A percentile compares a stretch with the other conserved stretches of the same genome.
These are phyloP conservation scores for Nesogale talazaci DNA, from an alignment of 2,113 vertebrate species.

Conservation along the genomic window DNA sequence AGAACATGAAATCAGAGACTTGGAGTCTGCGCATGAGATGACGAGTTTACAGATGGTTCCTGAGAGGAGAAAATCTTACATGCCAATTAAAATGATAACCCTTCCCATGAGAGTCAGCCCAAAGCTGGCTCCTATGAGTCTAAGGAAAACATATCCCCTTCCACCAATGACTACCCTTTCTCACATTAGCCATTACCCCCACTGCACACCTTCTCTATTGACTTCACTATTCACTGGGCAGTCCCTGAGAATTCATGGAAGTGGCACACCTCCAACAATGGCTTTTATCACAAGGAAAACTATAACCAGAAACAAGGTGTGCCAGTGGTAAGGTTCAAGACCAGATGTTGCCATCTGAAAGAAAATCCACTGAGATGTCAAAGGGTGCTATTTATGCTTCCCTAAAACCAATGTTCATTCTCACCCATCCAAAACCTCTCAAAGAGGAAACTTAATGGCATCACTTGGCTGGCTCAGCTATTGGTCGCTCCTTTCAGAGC, in stretches of 20 bases:
- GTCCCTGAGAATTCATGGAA: background rate
- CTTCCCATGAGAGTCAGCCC: background rate
- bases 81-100: background rate
- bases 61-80: background rate
- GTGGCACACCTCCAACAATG: background rate
- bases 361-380: background rate
- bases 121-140: background rate
- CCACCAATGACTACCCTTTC: background rate
- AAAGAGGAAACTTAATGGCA: background rate
- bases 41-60: background rate
- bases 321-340: background rate
- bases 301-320: background rate
- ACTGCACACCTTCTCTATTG: background rate
- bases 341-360: background rate
- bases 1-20: background rate
- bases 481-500: background rate
- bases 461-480: background rate
- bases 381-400: background rate
- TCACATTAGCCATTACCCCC: background rate
- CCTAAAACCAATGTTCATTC: background rate
- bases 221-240: background rate
- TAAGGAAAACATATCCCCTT: background rate
- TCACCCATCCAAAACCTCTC: background rate
- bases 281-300: background rate
- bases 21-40: background rate